Conservation (phyloP, 2,888 invertebrate species). For the Cephalotes varians region DNA sequence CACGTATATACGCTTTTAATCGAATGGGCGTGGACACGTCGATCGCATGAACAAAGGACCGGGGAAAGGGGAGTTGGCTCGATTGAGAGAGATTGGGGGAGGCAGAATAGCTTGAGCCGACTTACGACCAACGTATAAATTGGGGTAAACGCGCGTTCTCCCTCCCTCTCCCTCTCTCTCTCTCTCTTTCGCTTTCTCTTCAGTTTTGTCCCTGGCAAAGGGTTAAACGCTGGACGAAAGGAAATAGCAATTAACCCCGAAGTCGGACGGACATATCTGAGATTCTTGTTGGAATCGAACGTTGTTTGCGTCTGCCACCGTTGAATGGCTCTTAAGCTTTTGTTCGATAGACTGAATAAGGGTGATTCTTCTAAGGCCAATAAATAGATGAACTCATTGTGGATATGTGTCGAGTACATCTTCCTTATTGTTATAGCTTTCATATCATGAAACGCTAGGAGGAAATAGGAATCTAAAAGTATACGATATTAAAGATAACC, state of each 20-base stretch:
- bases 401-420: conserved; percentile 1
- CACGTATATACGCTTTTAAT: conserved; percentile 77
- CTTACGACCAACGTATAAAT: conserved; percentile 68
- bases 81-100: conserved; percentile 46
- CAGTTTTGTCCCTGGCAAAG: conserved; percentile 56
- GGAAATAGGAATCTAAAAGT: neutral
- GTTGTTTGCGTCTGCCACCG: conserved; percentile 30
- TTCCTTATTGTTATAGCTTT: neutral
- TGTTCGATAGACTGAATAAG: conserved; percentile 2
- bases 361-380: conserved; percentile 27
- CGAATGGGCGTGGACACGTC: conserved; percentile 77
- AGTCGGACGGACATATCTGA: conserved; percentile 68
- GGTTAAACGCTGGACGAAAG: conserved; percentile 49
- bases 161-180: neutral
- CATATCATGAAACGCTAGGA: neutral
- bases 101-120: conserved; percentile 45
- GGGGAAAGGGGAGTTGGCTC: conserved; percentile 59
- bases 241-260: conserved; percentile 78
- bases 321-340: conserved; percentile 34
- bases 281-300: conserved; percentile 50
- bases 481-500: neutral
- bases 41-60: conserved; percentile 70
- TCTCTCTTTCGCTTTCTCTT: neutral
- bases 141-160: conserved; percentile 70
- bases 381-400: conserved; percentile 27